Evolutionary conservation across 2,797 vertebrate genomes (phyloP), one percentile per base, ranked within the genome.

Genomic region (Philypnodon macrostomus): DNA sequence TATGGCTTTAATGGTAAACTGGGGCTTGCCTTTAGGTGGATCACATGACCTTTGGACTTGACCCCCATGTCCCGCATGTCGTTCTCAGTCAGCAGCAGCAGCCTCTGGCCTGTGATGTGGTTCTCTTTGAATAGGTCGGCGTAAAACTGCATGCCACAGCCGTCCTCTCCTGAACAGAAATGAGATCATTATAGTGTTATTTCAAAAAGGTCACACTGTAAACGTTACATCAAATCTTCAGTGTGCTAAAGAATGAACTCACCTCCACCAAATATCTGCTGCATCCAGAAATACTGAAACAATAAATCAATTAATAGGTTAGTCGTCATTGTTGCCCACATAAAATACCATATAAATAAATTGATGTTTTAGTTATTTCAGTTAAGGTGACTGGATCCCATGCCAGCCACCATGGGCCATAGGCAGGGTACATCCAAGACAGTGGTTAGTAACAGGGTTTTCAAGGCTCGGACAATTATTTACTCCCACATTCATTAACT

Each of bases 41-140:
- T 97, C 73, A 93, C 92, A 58, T 99, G 97, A 45, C 97, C 97
- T 85, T 93, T 98, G 74, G 95, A 98, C 79, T 88, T 85, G 66
- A 98, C 93, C 44, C 96, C 97, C 91, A 99, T 94, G 67, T 98
- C 96, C 57, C 91, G 92, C 86, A 98, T 91, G 86, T 98, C 97
- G 1, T 81, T 84, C 40, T 99, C 96, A 18, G 92, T 89, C 41
- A 98, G 87, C 69, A 99, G 81, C 4, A 99, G 91, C 63, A 98
- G 57, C 39, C 90, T 90, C 85, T 91, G 92, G 32, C 97, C 97
- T 0, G 97, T 98, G 76, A 99, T 98, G 86, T 98, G 95, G 61
- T 99, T 93, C 19, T 93, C 90, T 78, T 91, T 95, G 69, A 99
- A 98, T 54, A 97, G 87, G 74, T 89, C 91, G 0, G 94, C 92